phyloP scores from a whole-genome alignment of 2,797 vertebrate species.

The Australoheros facetus region DNA sequence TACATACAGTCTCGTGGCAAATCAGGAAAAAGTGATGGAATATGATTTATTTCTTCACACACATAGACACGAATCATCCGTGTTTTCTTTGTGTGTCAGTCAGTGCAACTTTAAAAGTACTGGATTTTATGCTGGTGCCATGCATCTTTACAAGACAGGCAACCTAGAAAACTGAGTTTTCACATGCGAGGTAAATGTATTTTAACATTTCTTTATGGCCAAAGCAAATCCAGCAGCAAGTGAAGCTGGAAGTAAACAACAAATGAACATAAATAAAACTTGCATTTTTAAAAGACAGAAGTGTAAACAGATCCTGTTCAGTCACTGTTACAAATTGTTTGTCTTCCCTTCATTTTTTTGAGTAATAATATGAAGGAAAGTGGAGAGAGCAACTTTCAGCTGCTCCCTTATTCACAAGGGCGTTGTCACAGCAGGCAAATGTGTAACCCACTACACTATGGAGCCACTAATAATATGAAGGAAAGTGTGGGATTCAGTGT shows the following conservation, averaged over 20 bases:
- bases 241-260: background rate
- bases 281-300: background rate
- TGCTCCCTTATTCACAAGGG: background rate
- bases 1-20: background rate
- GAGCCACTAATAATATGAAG: background rate
- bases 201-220: background rate
- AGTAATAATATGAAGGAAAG: background rate
- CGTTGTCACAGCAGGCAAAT: background rate
- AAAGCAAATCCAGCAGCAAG: background rate
- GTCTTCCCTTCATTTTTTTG: background rate
- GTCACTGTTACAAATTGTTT: background rate
- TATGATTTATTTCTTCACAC: background rate
- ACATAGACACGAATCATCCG: background rate
- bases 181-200: background rate
- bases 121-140: fast-evolving
- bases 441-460: background rate
- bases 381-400: no score
- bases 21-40: background rate
- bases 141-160: background rate
- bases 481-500: background rate
- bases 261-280: background rate
- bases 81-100: fast-evolving
- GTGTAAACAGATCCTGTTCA: background rate
- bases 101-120: fast-evolving
- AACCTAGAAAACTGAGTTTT: background rate